Evolutionary conservation across 2,113 vertebrate genomes (phyloP).

Genomic region (Motacilla alba): DNA sequence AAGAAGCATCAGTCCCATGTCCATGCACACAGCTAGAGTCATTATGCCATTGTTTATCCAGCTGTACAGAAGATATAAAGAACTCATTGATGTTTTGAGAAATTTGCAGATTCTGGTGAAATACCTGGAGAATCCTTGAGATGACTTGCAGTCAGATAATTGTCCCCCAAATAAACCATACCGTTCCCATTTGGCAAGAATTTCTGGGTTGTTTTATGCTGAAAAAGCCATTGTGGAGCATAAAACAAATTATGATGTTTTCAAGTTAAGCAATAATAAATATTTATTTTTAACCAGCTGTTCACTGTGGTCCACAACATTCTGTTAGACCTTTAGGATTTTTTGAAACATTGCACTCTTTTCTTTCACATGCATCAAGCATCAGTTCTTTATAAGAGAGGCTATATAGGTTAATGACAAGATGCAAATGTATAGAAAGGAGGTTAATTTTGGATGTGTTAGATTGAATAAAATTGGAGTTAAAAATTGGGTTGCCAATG

Average conservation of each 20-base stretch:
- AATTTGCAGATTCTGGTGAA: neutral
- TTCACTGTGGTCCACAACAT: neutral
- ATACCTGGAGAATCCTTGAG: neutral
- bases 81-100: neutral
- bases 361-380: neutral
- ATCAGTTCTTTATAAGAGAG: neutral
- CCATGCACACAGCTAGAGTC: no score
- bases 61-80: neutral
- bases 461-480: neutral
- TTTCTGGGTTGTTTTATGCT: neutral
- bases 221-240: neutral
- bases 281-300: neutral
- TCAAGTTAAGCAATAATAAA: neutral
- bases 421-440: neutral
- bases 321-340: neutral
- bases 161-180: neutral
- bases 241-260: neutral
- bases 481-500: neutral
- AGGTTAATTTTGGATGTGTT: neutral
- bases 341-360: neutral
- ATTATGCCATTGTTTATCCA: neutral
- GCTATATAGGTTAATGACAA: neutral
- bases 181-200: neutral
- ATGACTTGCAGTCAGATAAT: neutral
- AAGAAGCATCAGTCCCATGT: fast-evolving